Evolutionary conservation across 2,888 invertebrate genomes (phyloP).

Genomic region (Zelleria hepariella): DNA sequence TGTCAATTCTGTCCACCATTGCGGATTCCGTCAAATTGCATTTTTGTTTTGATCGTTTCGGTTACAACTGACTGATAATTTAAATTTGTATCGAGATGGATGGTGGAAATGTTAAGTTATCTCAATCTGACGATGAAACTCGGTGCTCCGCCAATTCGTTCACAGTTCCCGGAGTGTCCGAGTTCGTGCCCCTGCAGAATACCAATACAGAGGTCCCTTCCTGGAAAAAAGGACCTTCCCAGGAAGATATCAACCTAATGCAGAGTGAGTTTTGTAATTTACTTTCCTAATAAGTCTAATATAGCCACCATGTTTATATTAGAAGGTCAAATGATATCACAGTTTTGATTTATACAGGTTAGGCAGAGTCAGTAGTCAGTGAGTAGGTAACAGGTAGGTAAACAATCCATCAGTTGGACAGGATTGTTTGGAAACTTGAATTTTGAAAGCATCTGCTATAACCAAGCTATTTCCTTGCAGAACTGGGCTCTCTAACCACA

Average conservation of each 20-base stretch:
- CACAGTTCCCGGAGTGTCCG: slow-evolving; percentile 90
- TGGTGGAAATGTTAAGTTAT: slow-evolving; percentile 33
- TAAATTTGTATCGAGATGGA: slow-evolving; percentile 47
- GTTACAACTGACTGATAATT: slow-evolving; percentile 55
- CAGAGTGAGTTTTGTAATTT: slow-evolving; percentile 75
- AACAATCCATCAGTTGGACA: too few relatives aligned
- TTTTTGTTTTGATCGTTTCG: slow-evolving; percentile 30
- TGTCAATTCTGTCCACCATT: slow-evolving; percentile 41
- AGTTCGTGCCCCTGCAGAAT: slow-evolving; percentile 80
- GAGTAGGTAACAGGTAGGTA: too few relatives aligned
- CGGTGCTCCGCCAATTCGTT: slow-evolving; percentile 47
- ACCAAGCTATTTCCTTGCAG: slow-evolving; percentile 51
- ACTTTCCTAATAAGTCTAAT: not conserved
- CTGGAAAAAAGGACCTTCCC: slow-evolving; percentile 78
- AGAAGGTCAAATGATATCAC: too few relatives aligned
- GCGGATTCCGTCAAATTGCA: slow-evolving; percentile 22
- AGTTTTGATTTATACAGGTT: too few relatives aligned
- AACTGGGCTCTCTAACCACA: slow-evolving; percentile 81
- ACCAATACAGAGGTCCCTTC: slow-evolving; percentile 72
- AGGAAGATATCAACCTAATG: slow-evolving; percentile 81
- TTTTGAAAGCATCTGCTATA: not conserved
- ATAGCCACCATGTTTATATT: too few relatives aligned
- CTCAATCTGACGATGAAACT: slow-evolving; percentile 34
- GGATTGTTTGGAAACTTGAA: too few relatives aligned
- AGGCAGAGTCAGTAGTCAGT: too few relatives aligned